Conservation (phyloP, 2,888 invertebrate species). For the Hesperia comma region DNA sequence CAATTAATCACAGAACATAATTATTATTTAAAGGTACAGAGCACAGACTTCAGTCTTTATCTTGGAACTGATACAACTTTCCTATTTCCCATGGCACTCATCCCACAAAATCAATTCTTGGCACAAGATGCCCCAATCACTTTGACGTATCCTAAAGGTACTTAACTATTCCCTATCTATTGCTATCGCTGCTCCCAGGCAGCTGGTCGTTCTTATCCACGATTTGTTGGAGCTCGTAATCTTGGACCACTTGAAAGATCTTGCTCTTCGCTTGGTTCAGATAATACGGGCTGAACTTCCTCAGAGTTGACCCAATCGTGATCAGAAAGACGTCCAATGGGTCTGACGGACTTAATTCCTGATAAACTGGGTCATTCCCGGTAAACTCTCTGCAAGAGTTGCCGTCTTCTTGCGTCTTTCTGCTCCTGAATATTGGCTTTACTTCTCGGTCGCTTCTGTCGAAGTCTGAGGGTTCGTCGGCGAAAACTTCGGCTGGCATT, state of each 20-base stretch:
- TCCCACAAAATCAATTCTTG: background rate
- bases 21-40: too few relatives aligned
- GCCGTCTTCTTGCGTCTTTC: slow-evolving; percentile 49
- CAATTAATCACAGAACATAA: too few relatives aligned
- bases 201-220: slow-evolving; percentile 55
- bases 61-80: too few relatives aligned
- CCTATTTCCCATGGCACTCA: too few relatives aligned
- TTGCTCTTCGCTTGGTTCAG: slow-evolving; percentile 76
- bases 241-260: slow-evolving; percentile 76
- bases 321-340: slow-evolving; percentile 70
- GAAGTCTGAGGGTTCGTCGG: slow-evolving; percentile 50
- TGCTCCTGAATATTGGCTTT: slow-evolving; percentile 48
- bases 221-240: slow-evolving; percentile 74
- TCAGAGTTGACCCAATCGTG: slow-evolving; percentile 67
- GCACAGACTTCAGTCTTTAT: too few relatives aligned
- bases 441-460: slow-evolving; percentile 45
- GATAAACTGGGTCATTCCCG: slow-evolving; percentile 45
- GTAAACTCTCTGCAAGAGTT: slow-evolving; percentile 23
- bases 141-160: background rate
- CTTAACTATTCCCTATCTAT: slow-evolving; percentile 44
- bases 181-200: slow-evolving; percentile 47
- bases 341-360: slow-evolving; percentile 62
- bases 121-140: background rate
- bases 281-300: slow-evolving; percentile 69
- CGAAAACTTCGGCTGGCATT: slow-evolving; percentile 56